Percentiles rank a stretch among this genome's conserved stretches.
These are phyloP conservation scores for Hypomesus transpacificus DNA, from an alignment of 2,113 vertebrate genomes.

Conservation along the genomic window DNA sequence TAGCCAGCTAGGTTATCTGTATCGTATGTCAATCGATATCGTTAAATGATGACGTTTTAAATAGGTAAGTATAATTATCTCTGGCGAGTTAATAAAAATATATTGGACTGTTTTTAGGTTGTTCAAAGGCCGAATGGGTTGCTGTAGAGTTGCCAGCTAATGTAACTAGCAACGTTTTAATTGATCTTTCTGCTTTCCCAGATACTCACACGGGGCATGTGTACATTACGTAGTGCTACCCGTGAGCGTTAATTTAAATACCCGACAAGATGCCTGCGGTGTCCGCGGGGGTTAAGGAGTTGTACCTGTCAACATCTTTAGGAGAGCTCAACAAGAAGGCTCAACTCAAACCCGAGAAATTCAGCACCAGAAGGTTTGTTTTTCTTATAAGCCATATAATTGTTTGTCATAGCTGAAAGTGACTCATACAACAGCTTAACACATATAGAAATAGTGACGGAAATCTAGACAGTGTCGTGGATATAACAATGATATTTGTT, in stretches of 20 bases:
- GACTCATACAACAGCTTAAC: too few relatives aligned
- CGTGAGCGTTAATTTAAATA: conserved; percentile 45
- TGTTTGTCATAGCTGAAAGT: background rate
- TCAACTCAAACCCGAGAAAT: conserved; percentile 89
- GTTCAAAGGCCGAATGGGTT: too few relatives aligned
- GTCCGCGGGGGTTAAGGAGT: conserved; percentile 85
- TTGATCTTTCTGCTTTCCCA: conserved; percentile 29
- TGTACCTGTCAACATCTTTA: conserved; percentile 90
- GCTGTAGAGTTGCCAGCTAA: background rate
- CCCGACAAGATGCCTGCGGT: conserved; percentile 89
- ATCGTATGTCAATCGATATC: too few relatives aligned
- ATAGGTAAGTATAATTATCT: too few relatives aligned
- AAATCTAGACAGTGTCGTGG: background rate
- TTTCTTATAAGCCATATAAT: background rate
- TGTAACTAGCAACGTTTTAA: background rate
- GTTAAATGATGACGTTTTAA: too few relatives aligned
- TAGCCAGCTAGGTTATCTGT: too few relatives aligned
- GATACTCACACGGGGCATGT: conserved; percentile 55
- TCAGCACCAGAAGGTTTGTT: conserved; percentile 81
- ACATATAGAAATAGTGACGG: too few relatives aligned
- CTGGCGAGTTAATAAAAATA: too few relatives aligned
- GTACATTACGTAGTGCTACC: conserved; percentile 30
- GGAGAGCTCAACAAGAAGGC: conserved; percentile 96
- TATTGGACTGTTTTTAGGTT: too few relatives aligned
- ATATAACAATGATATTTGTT: background rate